Conservation (phyloP, 2,888 invertebrate genomes). For the Mimachlamys varia region DNA sequence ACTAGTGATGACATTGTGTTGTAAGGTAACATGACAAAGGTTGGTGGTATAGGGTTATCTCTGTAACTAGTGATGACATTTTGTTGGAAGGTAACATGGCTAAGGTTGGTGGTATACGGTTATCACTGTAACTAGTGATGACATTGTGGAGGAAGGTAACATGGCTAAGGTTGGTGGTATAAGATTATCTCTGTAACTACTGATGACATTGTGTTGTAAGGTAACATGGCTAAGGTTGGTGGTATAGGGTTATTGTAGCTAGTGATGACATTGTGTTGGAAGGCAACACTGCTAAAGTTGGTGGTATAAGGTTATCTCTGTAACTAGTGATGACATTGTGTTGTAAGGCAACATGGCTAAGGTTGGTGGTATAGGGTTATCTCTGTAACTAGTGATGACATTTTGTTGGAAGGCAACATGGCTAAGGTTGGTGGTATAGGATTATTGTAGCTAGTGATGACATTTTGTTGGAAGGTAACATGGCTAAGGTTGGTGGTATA, state of each 20-base stretch:
- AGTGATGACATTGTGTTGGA: constrained; percentile 70
- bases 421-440: constrained; percentile 72
- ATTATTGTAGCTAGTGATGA: constrained; percentile 49
- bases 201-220: constrained; percentile 72
- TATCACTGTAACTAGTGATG: constrained; percentile 44
- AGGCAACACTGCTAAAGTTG: constrained; percentile 77
- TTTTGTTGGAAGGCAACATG: constrained; percentile 73
- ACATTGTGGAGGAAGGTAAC: constrained; percentile 74
- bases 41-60: constrained; percentile 50
- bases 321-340: constrained; percentile 67
- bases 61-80: constrained; percentile 57
- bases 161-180: constrained; percentile 73
- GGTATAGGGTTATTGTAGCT: neutral
- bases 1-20: constrained; percentile 69
- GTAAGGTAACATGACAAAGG: constrained; percentile 76
- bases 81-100: constrained; percentile 73
- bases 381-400: constrained; percentile 51
- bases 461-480: constrained; percentile 74
- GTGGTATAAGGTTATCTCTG: neutral
- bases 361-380: constrained; percentile 61
- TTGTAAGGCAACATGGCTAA: constrained; percentile 74
- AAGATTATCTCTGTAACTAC: neutral
- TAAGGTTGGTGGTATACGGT: constrained; percentile 70
- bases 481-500: constrained; percentile 72
- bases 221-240: constrained; percentile 75